phyloP scores from a whole-genome alignment of 2,113 vertebrate genomes.

The Oreochromis aureus region DNA sequence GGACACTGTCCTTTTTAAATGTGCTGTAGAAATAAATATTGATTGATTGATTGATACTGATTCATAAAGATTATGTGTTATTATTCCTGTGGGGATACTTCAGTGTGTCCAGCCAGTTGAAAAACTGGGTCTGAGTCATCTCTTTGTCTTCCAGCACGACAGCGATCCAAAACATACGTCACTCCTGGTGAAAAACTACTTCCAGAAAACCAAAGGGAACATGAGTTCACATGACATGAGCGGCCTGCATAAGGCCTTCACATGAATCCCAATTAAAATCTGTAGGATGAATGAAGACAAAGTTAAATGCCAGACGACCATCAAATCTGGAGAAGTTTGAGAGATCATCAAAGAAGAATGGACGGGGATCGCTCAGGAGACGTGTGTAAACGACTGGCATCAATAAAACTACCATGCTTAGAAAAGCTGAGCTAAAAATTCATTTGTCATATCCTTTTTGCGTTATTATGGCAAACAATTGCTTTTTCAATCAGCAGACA shows the following conservation, averaged over 20 bases:
- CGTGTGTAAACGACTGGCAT: neutral
- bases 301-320: neutral
- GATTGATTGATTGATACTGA: neutral
- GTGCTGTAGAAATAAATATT: neutral
- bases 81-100: neutral
- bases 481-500: neutral
- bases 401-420: neutral
- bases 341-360: neutral
- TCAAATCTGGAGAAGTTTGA: neutral
- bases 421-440: neutral
- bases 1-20: neutral
- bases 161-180: neutral
- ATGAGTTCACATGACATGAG: neutral
- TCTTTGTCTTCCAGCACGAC: neutral
- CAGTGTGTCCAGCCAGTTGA: neutral
- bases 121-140: neutral
- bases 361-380: neutral
- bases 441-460: neutral
- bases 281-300: neutral
- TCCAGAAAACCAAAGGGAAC: neutral
- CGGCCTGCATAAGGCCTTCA: neutral
- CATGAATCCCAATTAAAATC: neutral
- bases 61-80: neutral
- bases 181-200: neutral
- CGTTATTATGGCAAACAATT: neutral